A percentile compares a stretch with the other conserved stretches of the same genome.
These are phyloP conservation scores for Ovis aries DNA, from an alignment of 2,113 vertebrate genomes.

Conservation along the genomic window ARS-UI_Ramb_v3.0 NC_056079.1:16678001-16678500, in stretches of 20 bases:
- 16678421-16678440: neutral
- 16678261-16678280: neutral
- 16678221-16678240: neutral
- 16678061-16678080: neutral
- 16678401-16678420: neutral
- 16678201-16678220: neutral
- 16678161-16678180: neutral
- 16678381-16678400: neutral
- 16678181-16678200: neutral
- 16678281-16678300: neutral
- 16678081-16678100: neutral
- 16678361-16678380: neutral
- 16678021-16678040: neutral
- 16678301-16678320: neutral
- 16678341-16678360: neutral
- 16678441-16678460: neutral
- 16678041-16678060: neutral
- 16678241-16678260: neutral
- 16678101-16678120: neutral
- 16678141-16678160: neutral
- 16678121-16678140: neutral
- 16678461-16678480: neutral
- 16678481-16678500: neutral
- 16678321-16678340: neutral
- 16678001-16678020: neutral